phyloP scores from a whole-genome alignment of 2,113 vertebrate genomes.

The Pelodiscus sinensis region DNA sequence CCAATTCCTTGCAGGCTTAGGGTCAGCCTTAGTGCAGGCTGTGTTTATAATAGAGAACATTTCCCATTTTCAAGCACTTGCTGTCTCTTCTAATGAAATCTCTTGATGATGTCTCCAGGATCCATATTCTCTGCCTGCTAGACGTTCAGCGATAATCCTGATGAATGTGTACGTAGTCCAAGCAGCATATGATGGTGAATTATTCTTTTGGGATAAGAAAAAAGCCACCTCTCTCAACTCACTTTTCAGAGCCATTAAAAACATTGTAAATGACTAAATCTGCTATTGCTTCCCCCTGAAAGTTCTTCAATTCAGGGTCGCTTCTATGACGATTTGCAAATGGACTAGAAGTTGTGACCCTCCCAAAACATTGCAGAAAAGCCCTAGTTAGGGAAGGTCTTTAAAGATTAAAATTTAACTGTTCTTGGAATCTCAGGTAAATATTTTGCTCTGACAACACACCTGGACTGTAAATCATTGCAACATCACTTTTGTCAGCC shows the following conservation, averaged over 20 bases:
- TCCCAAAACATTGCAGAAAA: background rate
- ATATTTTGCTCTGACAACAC: constrained; percentile 71
- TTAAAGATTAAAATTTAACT: constrained; percentile 72
- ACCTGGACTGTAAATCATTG: constrained; percentile 78
- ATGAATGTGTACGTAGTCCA: constrained; percentile 62
- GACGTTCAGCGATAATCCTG: constrained; percentile 67
- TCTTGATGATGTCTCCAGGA: constrained; percentile 53
- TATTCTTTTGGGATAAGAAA: constrained; percentile 27
- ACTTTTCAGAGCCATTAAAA: constrained; percentile 57
- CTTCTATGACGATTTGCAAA: background rate
- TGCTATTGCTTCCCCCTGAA: constrained; percentile 27
- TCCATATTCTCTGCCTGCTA: constrained; percentile 52
- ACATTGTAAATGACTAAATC: constrained; percentile 19
- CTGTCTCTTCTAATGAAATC: constrained; percentile 61
- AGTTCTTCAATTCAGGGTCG: background rate
- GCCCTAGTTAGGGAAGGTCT: background rate
- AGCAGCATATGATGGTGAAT: constrained; percentile 48
- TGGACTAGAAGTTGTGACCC: constrained; percentile 9
- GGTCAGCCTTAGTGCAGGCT: constrained; percentile 70
- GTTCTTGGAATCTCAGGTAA: constrained; percentile 54
- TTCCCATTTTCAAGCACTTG: constrained; percentile 65
- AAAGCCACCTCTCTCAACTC: constrained; percentile 49
- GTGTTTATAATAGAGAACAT: constrained; percentile 61
- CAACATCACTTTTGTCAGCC: constrained; percentile 69
- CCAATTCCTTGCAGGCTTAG: constrained; percentile 37